Conservation (phyloP, 37 sponge, comb jelly and placozoan species). For the Oscarella lobularis region DNA sequence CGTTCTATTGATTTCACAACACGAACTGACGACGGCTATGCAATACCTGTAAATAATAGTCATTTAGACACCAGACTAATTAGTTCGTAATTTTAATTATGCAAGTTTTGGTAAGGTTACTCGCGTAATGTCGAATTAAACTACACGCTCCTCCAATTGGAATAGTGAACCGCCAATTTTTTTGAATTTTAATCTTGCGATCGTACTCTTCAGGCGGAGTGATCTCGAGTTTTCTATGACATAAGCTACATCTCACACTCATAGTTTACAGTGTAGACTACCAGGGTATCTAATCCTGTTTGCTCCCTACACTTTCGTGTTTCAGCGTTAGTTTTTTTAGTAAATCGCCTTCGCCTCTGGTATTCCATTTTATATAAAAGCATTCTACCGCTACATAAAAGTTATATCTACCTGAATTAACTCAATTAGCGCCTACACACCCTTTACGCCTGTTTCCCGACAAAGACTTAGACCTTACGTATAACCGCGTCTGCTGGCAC, state of each 20-base stretch:
- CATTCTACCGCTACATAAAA: slow-evolving; percentile 67
- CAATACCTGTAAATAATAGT: slow-evolving; percentile 51
- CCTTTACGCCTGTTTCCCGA: slow-evolving; percentile 55
- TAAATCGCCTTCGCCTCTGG: slow-evolving; percentile 59
- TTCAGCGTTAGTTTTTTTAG: slow-evolving; percentile 27
- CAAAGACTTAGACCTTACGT: slow-evolving; percentile 63
- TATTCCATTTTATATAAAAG: slow-evolving; percentile 51
- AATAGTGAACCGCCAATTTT: slow-evolving; percentile 79
- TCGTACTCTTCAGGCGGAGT: slow-evolving; percentile 74
- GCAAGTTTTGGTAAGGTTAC: slow-evolving; percentile 66
- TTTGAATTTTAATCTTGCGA: slow-evolving; percentile 80
- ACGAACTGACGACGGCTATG: slow-evolving; percentile 78
- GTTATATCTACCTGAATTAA: slow-evolving; percentile 35
- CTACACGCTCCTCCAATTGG: slow-evolving; percentile 81
- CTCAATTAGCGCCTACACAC: slow-evolving; percentile 40
- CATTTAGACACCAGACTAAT: neutral
- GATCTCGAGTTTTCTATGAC: slow-evolving; percentile 19
- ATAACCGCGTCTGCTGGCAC: slow-evolving; percentile 89
- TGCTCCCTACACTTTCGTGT: slow-evolving; percentile 69
- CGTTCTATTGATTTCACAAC: slow-evolving; percentile 62
- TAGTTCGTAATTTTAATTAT: slow-evolving; percentile 11
- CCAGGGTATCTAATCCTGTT: slow-evolving; percentile 81
- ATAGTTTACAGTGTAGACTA: slow-evolving; percentile 73
- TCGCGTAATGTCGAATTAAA: slow-evolving; percentile 78
- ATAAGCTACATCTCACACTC: slow-evolving; percentile 15